A percentile compares a stretch with the other conserved stretches of the same genome.
phyloP scores from a whole-genome alignment of 2,888 invertebrate species.

The Anticlea derivata region DNA sequence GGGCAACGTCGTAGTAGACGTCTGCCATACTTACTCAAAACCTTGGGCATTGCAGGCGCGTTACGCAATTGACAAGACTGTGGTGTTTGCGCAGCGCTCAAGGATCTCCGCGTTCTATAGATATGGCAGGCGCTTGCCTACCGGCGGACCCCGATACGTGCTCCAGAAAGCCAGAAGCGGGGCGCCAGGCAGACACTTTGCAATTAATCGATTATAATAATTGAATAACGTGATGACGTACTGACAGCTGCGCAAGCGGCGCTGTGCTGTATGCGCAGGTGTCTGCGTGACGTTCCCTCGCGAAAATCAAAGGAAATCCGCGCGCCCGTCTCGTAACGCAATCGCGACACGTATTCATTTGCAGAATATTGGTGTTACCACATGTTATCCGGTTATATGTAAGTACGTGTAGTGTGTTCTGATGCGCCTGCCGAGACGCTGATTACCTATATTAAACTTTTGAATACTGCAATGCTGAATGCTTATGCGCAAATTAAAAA shows the following conservation, averaged over 20 bases:
- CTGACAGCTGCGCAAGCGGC: constrained; percentile 74
- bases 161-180: constrained; percentile 55
- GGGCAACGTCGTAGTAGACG: constrained; percentile 34
- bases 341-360: constrained; percentile 60
- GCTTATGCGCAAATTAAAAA: too few relatives aligned
- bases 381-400: constrained; percentile 49
- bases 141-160: constrained; percentile 41
- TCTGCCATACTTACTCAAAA: constrained; percentile 44
- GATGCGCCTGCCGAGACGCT: constrained; percentile 33
- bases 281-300: constrained; percentile 60
- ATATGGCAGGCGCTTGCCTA: constrained; percentile 15
- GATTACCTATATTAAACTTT: constrained; percentile 40
- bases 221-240: constrained; percentile 71
- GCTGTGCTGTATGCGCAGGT: constrained; percentile 67
- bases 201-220: constrained; percentile 77
- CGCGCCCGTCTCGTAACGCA: constrained; percentile 53
- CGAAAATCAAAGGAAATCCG: constrained; percentile 75
- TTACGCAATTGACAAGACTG: constrained; percentile 42
- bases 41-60: constrained; percentile 48
- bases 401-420: constrained; percentile 40
- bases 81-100: constrained; percentile 46
- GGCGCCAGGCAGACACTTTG: constrained; percentile 60
- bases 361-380: constrained; percentile 64
- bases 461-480: too few relatives aligned
- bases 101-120: constrained; percentile 45